Evolutionary conservation across 2,888 invertebrate genomes (phyloP).

Genomic region (Pandemis corylana): DNA sequence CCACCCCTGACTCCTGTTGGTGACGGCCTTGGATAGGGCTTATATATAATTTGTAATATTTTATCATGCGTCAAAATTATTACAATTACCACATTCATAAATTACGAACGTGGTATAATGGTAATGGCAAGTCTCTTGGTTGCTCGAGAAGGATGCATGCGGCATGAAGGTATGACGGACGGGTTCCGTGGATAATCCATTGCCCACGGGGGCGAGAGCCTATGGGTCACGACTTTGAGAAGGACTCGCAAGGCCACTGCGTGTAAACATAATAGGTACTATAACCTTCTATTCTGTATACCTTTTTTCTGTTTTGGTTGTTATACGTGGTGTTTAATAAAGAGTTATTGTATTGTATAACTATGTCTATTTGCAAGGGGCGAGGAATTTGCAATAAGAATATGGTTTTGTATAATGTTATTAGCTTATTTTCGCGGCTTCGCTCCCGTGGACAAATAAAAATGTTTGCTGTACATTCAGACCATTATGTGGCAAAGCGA

Average conservation of each 20-base stretch:
- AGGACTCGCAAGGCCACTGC: constrained; percentile 72
- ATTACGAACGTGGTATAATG: background rate
- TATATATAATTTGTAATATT: too few relatives aligned
- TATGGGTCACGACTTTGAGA: constrained; percentile 79
- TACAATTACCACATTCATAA: constrained; percentile 1
- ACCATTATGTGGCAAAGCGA: too few relatives aligned
- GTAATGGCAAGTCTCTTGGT: constrained; percentile 13
- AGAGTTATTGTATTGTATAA: background rate
- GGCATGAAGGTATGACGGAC: constrained; percentile 28
- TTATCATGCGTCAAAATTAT: background rate
- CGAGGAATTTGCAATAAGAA: constrained; percentile 36
- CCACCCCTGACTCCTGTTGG: too few relatives aligned
- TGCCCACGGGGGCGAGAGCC: constrained; percentile 68
- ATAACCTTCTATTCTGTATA: too few relatives aligned
- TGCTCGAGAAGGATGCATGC: constrained; percentile 20
- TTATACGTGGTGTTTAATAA: too few relatives aligned
- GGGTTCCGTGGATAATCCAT: constrained; percentile 37
- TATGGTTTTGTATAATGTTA: background rate
- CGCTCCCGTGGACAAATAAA: too few relatives aligned
- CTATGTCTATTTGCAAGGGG: constrained; percentile 48
- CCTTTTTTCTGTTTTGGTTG: too few relatives aligned
- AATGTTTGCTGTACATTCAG: too few relatives aligned
- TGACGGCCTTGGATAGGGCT: too few relatives aligned
- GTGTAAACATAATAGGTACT: constrained; percentile 15
- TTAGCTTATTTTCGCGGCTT: too few relatives aligned